Conservation (phyloP, 2,888 invertebrate species). For the Diaprepes abbreviatus region DNA sequence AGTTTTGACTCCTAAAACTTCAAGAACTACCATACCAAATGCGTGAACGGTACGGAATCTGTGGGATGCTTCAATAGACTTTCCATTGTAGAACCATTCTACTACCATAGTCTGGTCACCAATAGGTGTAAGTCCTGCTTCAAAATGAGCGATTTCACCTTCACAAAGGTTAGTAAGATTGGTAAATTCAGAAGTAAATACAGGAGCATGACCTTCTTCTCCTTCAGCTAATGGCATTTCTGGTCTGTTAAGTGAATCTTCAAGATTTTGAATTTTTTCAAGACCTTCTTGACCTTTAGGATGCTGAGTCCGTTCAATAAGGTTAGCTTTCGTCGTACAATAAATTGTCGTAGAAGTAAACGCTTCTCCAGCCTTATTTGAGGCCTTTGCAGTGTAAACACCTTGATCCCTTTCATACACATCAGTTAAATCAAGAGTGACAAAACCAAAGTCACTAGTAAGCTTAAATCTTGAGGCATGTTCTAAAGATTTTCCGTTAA, state of each 20-base stretch:
- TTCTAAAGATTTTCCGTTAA: slow-evolving; percentile 89
- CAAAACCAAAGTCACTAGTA: slow-evolving; percentile 96
- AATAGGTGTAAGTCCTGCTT: slow-evolving; percentile 94
- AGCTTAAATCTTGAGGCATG: slow-evolving; percentile 93
- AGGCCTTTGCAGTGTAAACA: slow-evolving; percentile 92
- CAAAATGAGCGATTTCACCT: slow-evolving; percentile 97
- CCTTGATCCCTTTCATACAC: slow-evolving; percentile 95
- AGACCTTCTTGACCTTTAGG: slow-evolving; percentile 95
- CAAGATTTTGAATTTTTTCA: slow-evolving; percentile 91
- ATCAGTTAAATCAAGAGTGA: slow-evolving; percentile 92
- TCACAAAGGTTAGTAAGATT: slow-evolving; percentile 88
- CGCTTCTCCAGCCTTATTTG: slow-evolving; percentile 89
- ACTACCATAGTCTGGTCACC: slow-evolving; percentile 95
- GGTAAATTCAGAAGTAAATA: slow-evolving; percentile 89
- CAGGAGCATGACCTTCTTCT: slow-evolving; percentile 87
- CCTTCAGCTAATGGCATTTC: slow-evolving; percentile 78
- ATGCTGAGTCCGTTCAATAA: slow-evolving; percentile 92
- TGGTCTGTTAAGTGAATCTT: slow-evolving; percentile 85
- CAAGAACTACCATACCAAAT: slow-evolving; percentile 97
- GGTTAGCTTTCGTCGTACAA: slow-evolving; percentile 84
- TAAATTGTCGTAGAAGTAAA: slow-evolving; percentile 92
- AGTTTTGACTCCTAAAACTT: slow-evolving; percentile 93
- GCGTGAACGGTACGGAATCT: slow-evolving; percentile 94
- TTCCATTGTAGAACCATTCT: slow-evolving; percentile 97
- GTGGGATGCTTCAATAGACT: slow-evolving; percentile 89